Evolutionary conservation across 92 coral and sea anemone genomes (phyloP), one percentile per base, ranked within the genome.

Genomic region (Epizoanthus fatuus): DNA sequence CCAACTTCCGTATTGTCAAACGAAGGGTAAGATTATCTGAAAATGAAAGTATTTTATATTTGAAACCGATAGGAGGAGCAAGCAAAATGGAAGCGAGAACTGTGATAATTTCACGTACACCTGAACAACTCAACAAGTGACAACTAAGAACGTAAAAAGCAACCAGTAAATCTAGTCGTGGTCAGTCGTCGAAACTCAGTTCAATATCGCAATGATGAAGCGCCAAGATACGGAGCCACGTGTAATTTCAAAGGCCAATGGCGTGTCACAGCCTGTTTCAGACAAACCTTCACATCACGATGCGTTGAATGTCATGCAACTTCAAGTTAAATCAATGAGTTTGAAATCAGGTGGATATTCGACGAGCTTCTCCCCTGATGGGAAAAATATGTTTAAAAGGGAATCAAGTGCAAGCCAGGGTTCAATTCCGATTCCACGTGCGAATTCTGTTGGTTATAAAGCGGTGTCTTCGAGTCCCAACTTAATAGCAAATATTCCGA

Each of bases 131-230:
- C 15, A 10, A 15, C 13, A 58, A n/a, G 53, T 37, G 54, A 3
- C 20, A 44, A 49, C 53, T 58, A 15, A 58, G 53, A 38, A 51
- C 25, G 44, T 20, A 22, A 4, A 58, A 62, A 16, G 16, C 65
- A 5, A 53, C 44, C 16, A 3, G 76, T 53, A 37, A 42, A 17
- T 12, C 35, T 32, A 64, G 70, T 32, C n/a, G n/a, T n/a, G n/a
- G n/a, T n/a, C n/a, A n/a, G n/a, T n/a, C 14, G 44, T 64, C 14
- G 70, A 64, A 44, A 44, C 2, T 44, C 49, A 6, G 70, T 25
- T 64, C 82, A 77, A 59, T 77, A 77, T 77, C 70, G 70, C 32
- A n/a, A n/a, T 19, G 82, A 77, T 77, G 82, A 77, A 77, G 69
- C 82, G 44, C 47, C 82, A 37, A 44, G 69, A 77, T 35, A 58